Evolutionary conservation across 2,888 invertebrate genomes (phyloP), one percentile per base, ranked within the genome.

Genomic region (Exocentrus adspersus): DNA sequence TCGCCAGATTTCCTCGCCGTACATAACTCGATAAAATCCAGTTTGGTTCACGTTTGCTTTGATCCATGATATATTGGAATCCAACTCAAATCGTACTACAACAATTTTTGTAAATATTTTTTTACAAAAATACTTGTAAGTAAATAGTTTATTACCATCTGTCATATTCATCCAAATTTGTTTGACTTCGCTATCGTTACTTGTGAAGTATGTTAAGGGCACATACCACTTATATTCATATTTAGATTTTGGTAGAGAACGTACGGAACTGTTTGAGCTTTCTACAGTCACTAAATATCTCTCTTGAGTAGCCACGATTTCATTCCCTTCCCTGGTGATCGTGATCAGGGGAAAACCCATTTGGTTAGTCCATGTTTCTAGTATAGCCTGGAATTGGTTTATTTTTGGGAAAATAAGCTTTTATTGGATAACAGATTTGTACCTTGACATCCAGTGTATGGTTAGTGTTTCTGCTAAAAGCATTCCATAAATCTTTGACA

Each of bases 21-120:
- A 94, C 76, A 90, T 91, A 0, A 95, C 94, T 20, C 94, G 85
- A 79, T 94, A 95, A 78, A 93, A 89, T 0, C 95, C 95, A 3
- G 92, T 87, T 72, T 94, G 93, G 64, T 93, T 92, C 0, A 91
- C 89, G 78, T 95, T 95, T 71, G 91, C 92, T 73, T 95, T 90
- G 68, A 95, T 89, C 92, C 94, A 94, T 57, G 89, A 88, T 61
- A 89, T 88, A 52, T 88, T 87, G 0, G 87, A 85, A 45, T 88
- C 82, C 20, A 88, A 78, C 67, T 88, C 87, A 71, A 88, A 88
- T 50, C 85, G 85, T 12, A 86, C 88, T 88, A 77, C 30, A 75
- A 74, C 42, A 46, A 48, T 56, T 58, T 24, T 9, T 52, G 17
- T 21, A 30, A 42, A n/a, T 17, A 37, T n/a, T n/a, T n/a, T n/a